Evolutionary conservation across 2,888 invertebrate species (phyloP), one percentile per base, ranked within the genome.

Genomic region (Abscondita cerata): DNA sequence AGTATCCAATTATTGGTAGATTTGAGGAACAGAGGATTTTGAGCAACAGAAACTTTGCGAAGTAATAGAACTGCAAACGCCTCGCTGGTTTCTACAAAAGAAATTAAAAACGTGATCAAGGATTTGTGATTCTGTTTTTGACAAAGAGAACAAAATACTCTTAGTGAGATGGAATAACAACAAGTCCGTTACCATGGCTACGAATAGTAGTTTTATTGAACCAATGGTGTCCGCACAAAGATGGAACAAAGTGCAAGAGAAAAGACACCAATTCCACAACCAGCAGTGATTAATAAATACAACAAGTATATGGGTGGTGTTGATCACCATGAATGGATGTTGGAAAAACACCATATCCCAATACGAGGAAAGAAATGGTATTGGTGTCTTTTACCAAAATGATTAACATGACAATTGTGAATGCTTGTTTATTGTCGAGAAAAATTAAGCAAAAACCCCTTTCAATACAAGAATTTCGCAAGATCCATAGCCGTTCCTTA

Each of bases 371-470:
- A 31, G 9, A 31, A 31, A 31, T 31, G 31, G 31, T 31, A 31
- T 31, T 31, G 31, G 31, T 31, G 31, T 9, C 31, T 31, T 31
- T 68, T 36, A 69, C 66, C n/a, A n/a, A n/a, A n/a, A n/a, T n/a
- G n/a, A n/a, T n/a, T n/a, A n/a, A n/a, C n/a, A n/a, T n/a, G n/a
- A n/a, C n/a, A n/a, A n/a, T n/a, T n/a, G n/a, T n/a, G n/a, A n/a
- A n/a, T n/a, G n/a, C n/a, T n/a, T n/a, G n/a, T n/a, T n/a, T n/a
- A n/a, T n/a, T n/a, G n/a, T n/a, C n/a, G n/a, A 1, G 33, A 59
- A 34, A 59, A 46, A 46, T 46, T 5, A n/a, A n/a, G n/a, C n/a
- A n/a, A n/a, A n/a, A 31, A 31, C 31, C 9, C 31, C 4, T 31
- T 31, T 9, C 31, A 31, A 31, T 31, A 31, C 4, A 31, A 31